A percentile compares a stretch with the other conserved stretches of the same genome.
Evolutionary conservation across 2,113 vertebrate species (phyloP).

Genomic region (Thomomys bottae): DNA sequence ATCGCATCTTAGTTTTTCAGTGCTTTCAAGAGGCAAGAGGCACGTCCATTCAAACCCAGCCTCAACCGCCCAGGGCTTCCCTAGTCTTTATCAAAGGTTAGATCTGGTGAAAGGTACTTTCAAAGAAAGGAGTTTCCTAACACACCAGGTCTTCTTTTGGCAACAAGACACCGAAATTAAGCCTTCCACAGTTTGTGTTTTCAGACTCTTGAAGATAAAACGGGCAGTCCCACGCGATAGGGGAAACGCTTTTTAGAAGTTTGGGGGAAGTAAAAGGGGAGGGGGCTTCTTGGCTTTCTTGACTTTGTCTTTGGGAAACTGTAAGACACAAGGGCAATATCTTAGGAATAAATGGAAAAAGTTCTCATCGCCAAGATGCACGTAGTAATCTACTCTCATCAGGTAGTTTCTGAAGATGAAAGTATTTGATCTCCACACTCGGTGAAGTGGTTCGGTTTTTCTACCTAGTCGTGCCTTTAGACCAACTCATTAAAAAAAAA

Average conservation of each 20-base stretch:
- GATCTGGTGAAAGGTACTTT: constrained; percentile 33
- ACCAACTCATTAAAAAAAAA: not conserved
- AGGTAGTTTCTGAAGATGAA: constrained; percentile 56
- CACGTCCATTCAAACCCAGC: not conserved
- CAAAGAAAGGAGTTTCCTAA: constrained; percentile 58
- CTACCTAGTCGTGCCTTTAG: not conserved
- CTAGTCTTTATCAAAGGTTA: constrained; percentile 35
- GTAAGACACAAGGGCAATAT: not conserved
- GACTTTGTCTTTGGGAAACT: constrained; percentile 37
- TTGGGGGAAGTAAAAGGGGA: not conserved
- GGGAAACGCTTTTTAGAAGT: not conserved
- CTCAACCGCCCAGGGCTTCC: not conserved
- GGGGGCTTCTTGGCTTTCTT: not conserved
- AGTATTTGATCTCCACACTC: not conserved
- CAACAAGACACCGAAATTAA: constrained; percentile 55
- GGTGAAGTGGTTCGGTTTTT: not conserved
- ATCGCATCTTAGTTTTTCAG: not conserved
- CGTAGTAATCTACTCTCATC: constrained; percentile 28
- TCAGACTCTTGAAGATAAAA: constrained; percentile 46
- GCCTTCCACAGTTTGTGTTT: constrained; percentile 33
- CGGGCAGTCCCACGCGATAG: constrained; percentile 23
- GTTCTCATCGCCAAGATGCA: not conserved
- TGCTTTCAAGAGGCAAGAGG: not conserved
- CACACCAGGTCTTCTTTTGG: constrained; percentile 13
- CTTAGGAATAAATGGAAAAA: constrained; percentile 27